Evolutionary conservation across 2,888 invertebrate species (phyloP).

Genomic region (Hirtodrosophila cameraria): DNA sequence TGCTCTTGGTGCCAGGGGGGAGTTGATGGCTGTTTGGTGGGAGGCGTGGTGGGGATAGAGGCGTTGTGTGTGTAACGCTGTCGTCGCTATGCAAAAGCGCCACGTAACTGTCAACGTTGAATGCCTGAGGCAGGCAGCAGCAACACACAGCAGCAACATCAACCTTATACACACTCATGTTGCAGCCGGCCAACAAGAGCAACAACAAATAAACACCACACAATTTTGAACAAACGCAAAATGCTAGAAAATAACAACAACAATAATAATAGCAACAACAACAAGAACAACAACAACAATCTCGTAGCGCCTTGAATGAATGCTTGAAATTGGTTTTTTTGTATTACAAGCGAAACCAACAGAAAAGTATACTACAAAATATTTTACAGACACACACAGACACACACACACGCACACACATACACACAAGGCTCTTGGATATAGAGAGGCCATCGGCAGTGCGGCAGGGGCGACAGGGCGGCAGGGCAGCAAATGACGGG

Average conservation of each 20-base stretch:
- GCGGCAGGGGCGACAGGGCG: not conserved
- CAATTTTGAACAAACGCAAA: constrained; percentile 51
- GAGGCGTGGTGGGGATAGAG: not conserved
- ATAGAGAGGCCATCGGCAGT: no score
- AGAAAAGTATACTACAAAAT: constrained; percentile 69
- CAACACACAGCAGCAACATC: constrained; percentile 4
- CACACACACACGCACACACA: constrained; percentile 5
- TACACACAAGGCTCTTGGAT: no score
- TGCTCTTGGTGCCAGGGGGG: not conserved
- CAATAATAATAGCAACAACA: constrained; percentile 15
- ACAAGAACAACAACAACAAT: constrained; percentile 8
- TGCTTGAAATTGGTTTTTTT: constrained; percentile 74
- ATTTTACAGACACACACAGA: constrained; percentile 25
- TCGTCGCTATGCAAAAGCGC: constrained; percentile 69
- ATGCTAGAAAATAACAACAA: constrained; percentile 30
- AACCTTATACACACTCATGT: constrained; percentile 3
- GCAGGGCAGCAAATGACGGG: not conserved
- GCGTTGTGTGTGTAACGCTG: constrained; percentile 30
- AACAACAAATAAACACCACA: constrained; percentile 17
- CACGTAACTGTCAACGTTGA: constrained; percentile 58
- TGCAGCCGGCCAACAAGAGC: constrained; percentile 14
- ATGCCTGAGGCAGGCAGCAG: constrained; percentile 38
- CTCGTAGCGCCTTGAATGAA: constrained; percentile 69
- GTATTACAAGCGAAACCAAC: constrained; percentile 49
- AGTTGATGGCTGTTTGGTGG: constrained; percentile 18